phyloP scores from a whole-genome alignment of 2,888 invertebrate genomes.

The Drosophila acutilabella region DNA sequence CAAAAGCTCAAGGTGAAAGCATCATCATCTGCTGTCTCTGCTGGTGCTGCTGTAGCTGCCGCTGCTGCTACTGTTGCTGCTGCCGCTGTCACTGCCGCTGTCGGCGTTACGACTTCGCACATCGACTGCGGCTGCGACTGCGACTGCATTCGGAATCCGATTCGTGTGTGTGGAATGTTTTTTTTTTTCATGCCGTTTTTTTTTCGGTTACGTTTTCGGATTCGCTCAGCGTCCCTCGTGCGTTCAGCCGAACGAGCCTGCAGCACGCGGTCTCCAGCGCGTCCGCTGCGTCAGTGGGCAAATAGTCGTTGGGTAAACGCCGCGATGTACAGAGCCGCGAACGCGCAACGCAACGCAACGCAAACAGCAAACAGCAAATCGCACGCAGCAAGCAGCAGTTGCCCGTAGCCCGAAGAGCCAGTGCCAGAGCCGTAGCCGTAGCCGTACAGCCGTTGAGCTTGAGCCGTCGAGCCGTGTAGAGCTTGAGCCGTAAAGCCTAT shows the following conservation, averaged over 20 bases:
- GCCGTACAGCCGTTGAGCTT: slow-evolving; percentile 26
- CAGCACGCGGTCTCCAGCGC: slow-evolving; percentile 79
- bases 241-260: slow-evolving; percentile 58
- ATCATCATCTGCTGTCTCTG: slow-evolving; percentile 36
- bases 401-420: slow-evolving; percentile 23
- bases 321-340: slow-evolving; percentile 84
- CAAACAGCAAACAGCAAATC: slow-evolving; percentile 30
- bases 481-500: slow-evolving; percentile 19
- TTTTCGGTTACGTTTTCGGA: slow-evolving; percentile 47
- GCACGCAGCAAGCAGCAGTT: slow-evolving; percentile 45
- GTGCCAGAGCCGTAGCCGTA: background rate
- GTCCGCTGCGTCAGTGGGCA: slow-evolving; percentile 68
- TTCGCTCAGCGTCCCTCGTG: slow-evolving; percentile 60
- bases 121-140: slow-evolving; percentile 40
- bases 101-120: slow-evolving; percentile 11
- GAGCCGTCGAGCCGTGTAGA: slow-evolving; percentile 32
- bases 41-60: slow-evolving; percentile 3
- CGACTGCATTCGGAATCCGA: slow-evolving; percentile 62
- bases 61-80: slow-evolving; percentile 21
- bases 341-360: slow-evolving; percentile 71
- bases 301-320: slow-evolving; percentile 84
- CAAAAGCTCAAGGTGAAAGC: slow-evolving; percentile 77
- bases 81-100: slow-evolving; percentile 11
- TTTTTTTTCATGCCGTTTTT: background rate
- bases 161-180: slow-evolving; percentile 44